Conservation (phyloP, 1,140 invertebrate genomes). For the Nebria ingens region DNA sequence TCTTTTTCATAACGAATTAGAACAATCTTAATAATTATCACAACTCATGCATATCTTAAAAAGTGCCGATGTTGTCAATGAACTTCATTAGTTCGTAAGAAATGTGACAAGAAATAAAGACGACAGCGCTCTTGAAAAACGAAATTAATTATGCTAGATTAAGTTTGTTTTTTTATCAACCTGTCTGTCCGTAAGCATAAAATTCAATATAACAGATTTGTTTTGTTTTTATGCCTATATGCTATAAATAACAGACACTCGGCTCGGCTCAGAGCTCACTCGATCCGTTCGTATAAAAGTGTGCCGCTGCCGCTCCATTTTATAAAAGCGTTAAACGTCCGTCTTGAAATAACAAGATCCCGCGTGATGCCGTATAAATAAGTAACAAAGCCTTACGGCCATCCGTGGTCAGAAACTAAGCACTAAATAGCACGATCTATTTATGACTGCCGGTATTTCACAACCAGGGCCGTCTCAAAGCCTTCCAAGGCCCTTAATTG, state of each 20-base stretch:
- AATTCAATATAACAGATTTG: background rate
- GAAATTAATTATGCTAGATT: background rate
- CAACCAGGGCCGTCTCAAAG: too few relatives aligned
- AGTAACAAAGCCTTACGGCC: background rate
- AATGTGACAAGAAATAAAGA: background rate
- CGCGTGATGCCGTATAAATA: background rate
- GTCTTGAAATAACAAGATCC: background rate
- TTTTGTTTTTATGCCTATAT: background rate
- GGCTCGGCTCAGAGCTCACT: background rate
- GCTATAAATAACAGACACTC: too few relatives aligned
- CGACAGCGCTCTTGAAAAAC: background rate
- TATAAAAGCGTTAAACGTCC: background rate
- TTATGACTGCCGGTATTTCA: background rate
- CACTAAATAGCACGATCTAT: background rate
- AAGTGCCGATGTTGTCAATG: too few relatives aligned
- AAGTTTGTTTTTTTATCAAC: background rate
- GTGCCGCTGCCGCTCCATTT: background rate
- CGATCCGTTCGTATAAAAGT: background rate
- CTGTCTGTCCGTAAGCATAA: background rate
- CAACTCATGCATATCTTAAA: too few relatives aligned
- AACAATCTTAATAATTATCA: too few relatives aligned
- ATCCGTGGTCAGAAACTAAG: background rate
- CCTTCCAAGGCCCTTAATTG: too few relatives aligned
- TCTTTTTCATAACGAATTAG: too few relatives aligned
- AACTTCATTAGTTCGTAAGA: too few relatives aligned